Percentiles rank a stretch among this genome's conserved stretches.
Evolutionary conservation across 1,140 invertebrate species (phyloP).

Genomic region (Steinernema feltiae): DNA sequence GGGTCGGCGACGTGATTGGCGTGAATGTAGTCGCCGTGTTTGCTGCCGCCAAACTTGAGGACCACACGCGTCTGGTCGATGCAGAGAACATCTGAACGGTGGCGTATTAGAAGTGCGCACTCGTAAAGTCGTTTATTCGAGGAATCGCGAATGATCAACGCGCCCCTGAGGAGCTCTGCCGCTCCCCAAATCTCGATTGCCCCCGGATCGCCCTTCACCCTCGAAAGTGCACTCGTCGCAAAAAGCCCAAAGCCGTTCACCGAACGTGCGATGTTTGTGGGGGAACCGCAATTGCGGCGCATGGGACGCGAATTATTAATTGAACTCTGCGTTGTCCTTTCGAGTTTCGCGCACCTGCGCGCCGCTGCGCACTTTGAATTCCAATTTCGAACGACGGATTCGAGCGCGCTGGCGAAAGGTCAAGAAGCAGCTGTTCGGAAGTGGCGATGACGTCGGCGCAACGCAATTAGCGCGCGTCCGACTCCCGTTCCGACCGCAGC

Average conservation of each 20-base stretch:
- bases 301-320: no score
- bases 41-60: constrained; percentile 17
- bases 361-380: no score
- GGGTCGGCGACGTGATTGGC: constrained; percentile 22
- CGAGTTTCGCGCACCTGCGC: no score
- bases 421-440: not conserved
- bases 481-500: no score
- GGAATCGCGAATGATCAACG: not conserved
- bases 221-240: no score
- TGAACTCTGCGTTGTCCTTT: not conserved
- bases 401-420: not conserved
- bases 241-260: no score
- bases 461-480: not conserved
- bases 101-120: not conserved
- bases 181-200: no score
- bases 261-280: no score
- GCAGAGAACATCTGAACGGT: constrained; percentile 21
- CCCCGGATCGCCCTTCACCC: no score
- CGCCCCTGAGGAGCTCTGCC: no score
- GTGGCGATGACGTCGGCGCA: not conserved
- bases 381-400: no score
- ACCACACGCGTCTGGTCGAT: constrained; percentile 19
- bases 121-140: not conserved
- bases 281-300: no score
- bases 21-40: constrained; percentile 27